phyloP scores from a whole-genome alignment of 2,113 vertebrate species.

The Tragulus kanchil region DNA sequence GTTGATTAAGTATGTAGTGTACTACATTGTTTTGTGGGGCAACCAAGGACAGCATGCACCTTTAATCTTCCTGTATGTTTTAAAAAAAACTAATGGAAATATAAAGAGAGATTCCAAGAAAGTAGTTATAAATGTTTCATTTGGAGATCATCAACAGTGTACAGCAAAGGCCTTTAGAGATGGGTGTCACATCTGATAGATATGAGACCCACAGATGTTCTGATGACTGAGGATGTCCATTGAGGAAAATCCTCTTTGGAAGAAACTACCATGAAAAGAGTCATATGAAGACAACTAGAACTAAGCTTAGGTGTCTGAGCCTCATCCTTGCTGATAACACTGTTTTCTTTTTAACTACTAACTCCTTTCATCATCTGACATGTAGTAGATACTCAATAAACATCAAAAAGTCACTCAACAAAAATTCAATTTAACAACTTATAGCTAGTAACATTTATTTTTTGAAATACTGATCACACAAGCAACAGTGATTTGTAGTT shows the following conservation, averaged over 20 bases:
- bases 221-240: background rate
- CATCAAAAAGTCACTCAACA: constrained; percentile 5
- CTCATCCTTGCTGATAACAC: background rate
- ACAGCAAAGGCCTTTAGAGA: background rate
- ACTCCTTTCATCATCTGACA: background rate
- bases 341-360: background rate
- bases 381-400: background rate
- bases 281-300: background rate
- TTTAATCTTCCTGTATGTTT: background rate
- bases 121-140: constrained; percentile 2
- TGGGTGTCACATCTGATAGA: background rate
- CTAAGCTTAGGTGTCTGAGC: background rate
- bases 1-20: background rate
- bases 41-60: background rate
- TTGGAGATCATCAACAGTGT: background rate
- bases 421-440: constrained; percentile 27
- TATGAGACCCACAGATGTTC: background rate
- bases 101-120: constrained; percentile 7
- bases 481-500: constrained; percentile 10
- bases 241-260: background rate
- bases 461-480: background rate
- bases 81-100: background rate
- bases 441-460: background rate
- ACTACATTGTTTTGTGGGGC: background rate
- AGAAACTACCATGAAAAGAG: background rate